Conservation (phyloP, 2,888 invertebrate species). For the Acrocyrtus sp. region DNA sequence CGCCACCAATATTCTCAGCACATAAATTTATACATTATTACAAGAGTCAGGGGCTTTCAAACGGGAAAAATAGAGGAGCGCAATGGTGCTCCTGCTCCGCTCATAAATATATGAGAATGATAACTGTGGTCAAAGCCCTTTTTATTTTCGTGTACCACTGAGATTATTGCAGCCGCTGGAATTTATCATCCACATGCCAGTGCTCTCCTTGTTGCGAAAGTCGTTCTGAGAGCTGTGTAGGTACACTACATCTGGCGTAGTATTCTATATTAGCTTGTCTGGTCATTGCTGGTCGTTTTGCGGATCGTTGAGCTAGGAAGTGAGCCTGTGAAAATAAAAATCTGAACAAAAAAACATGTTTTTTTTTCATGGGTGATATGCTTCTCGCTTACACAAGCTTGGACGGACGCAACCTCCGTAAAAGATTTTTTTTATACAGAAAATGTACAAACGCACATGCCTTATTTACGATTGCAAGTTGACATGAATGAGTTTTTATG, state of each 20-base stretch:
- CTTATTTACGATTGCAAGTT: no score
- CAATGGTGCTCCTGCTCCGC: slow-evolving; percentile 62
- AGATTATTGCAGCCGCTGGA: slow-evolving; percentile 63
- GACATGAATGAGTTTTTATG: no score
- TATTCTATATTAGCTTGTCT: slow-evolving; percentile 29
- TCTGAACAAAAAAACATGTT: slow-evolving; percentile 12
- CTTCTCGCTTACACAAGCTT: no score
- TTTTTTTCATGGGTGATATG: no score
- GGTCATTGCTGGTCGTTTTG: slow-evolving; percentile 43
- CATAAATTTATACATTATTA: slow-evolving; percentile 71
- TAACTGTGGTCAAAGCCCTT: slow-evolving; percentile 63
- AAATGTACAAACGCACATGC: no score
- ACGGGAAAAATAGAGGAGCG: no score
- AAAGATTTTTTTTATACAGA: no score
- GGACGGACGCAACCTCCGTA: no score
- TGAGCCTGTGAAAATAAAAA: neutral
- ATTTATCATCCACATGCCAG: slow-evolving; percentile 63
- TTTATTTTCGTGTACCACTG: slow-evolving; percentile 63
- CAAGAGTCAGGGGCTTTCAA: slow-evolving; percentile 64
- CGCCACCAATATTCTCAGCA: slow-evolving; percentile 68
- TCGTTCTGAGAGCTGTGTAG: no score
- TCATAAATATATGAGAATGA: slow-evolving; percentile 64
- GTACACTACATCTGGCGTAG: no score
- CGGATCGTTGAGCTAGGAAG: slow-evolving; percentile 38
- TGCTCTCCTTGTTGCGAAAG: slow-evolving; percentile 36